phyloP scores from a whole-genome alignment of 1,140 invertebrate species.

The Caerostris extrusa region DNA sequence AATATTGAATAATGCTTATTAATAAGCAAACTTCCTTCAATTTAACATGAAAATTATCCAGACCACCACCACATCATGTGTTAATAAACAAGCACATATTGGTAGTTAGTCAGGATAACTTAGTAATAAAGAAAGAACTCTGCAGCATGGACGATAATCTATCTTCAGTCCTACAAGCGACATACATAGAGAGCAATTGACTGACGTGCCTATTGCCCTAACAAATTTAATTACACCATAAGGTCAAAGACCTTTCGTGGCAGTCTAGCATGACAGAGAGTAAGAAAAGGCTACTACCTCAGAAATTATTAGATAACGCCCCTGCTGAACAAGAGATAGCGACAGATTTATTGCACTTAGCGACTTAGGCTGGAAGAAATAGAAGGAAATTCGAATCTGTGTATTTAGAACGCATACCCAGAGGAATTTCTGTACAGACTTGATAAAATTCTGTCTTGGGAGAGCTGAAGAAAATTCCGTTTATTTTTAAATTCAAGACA shows the following conservation, averaged over 20 bases:
- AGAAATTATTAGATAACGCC: constrained; percentile 40
- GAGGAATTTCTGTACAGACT: neutral
- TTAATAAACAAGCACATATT: too few species aligned
- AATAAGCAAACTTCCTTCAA: too few species aligned
- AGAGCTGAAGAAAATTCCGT: neutral
- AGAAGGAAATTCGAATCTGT: neutral
- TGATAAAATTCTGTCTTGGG: neutral
- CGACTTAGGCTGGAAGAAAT: neutral
- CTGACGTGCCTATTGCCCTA: constrained; percentile 1
- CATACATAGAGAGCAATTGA: neutral
- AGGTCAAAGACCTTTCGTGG: neutral
- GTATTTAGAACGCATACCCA: neutral
- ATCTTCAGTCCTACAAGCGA: neutral
- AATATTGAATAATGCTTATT: too few species aligned
- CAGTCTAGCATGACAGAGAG: constrained; percentile 43
- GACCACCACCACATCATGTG: too few species aligned
- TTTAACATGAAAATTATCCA: too few species aligned
- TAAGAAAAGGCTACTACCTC: neutral
- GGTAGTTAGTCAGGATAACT: neutral
- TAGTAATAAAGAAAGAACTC: neutral
- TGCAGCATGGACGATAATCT: neutral
- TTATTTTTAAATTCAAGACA: constrained; percentile 13
- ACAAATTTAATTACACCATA: constrained; percentile 48
- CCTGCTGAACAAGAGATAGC: constrained; percentile 24
- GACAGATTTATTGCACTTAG: constrained; percentile 8